Evolutionary conservation across 30 jellyfish, hydroid and myxozoan genomes (phyloP).

Genomic region (Chironex yamaguchii): DNA sequence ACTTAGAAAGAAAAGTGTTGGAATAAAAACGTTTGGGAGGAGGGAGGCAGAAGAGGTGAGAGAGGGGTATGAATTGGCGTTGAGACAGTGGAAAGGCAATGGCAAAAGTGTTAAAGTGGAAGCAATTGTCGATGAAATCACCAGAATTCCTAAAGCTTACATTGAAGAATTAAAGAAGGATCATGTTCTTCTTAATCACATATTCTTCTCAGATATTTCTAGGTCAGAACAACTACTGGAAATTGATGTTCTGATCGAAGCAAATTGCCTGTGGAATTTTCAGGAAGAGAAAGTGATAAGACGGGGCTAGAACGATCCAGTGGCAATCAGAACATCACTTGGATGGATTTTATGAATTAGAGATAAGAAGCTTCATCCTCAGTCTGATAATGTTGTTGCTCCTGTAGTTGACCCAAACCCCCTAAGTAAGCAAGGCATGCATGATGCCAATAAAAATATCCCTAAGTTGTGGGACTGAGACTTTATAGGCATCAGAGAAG

Average conservation of each 20-base stretch:
- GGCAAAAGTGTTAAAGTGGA: conserved; percentile 11
- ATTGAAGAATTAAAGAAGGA: conserved; percentile 30
- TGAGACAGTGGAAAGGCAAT: conserved; percentile 11
- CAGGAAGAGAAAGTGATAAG: conserved; percentile 27
- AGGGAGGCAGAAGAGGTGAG: conserved; percentile 62
- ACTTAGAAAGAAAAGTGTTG: conserved; percentile 53
- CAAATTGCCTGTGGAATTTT: conserved; percentile 40
- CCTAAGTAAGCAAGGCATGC: too few species aligned
- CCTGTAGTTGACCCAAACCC: neutral
- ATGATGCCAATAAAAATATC: neutral
- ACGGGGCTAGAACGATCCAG: conserved; percentile 74
- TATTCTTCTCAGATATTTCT: conserved; percentile 55
- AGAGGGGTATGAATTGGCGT: conserved; percentile 37
- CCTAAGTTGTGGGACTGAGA: conserved; percentile 63
- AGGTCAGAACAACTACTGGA: conserved; percentile 31
- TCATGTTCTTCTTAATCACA: neutral
- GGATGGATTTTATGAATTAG: conserved; percentile 40
- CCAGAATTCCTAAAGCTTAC: conserved; percentile 32
- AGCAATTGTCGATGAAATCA: conserved; percentile 62
- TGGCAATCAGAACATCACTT: conserved; percentile 53
- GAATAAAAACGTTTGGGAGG: conserved; percentile 60
- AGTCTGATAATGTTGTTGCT: conserved; percentile 2
- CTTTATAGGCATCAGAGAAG: conserved; percentile 41
- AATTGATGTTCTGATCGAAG: conserved; percentile 18
- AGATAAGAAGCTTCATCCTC: conserved; percentile 9